These are phyloP conservation scores for Tachina fera DNA, from an alignment of 2,888 invertebrate genomes.

Conservation along the genomic window DNA sequence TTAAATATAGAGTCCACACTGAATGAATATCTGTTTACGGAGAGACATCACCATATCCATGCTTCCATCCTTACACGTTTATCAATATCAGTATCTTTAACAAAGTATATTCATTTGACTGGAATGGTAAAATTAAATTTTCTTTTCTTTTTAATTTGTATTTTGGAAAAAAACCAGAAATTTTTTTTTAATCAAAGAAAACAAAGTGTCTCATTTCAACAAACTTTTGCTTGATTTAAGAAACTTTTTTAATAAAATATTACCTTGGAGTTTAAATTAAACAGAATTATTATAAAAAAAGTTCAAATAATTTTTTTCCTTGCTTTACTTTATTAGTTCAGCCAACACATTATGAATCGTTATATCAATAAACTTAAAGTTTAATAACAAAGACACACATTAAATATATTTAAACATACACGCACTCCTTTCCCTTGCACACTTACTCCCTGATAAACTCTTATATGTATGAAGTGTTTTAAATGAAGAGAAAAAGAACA, in stretches of 20 bases:
- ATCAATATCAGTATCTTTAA: too few relatives aligned
- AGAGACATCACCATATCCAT: too few relatives aligned
- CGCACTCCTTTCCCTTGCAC: neutral
- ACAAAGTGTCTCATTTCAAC: neutral
- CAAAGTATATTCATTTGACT: too few relatives aligned
- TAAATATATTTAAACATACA: constrained; percentile 17
- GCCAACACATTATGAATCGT: constrained; percentile 62
- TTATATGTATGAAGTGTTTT: neutral
- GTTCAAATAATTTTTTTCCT: neutral
- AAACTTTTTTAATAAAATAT: constrained; percentile 33
- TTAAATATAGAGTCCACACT: too few relatives aligned
- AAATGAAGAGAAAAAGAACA: constrained; percentile 5
- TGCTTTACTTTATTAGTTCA: constrained; percentile 48
- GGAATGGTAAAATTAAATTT: too few relatives aligned
- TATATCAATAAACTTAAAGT: constrained; percentile 57
- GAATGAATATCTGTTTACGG: too few relatives aligned
- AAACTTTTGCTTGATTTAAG: neutral
- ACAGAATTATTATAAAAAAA: constrained; percentile 50
- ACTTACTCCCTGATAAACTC: neutral
- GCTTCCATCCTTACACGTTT: too few relatives aligned
- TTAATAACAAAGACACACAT: constrained; percentile 48
- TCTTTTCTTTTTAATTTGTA: too few relatives aligned
- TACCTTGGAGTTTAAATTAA: constrained; percentile 15
- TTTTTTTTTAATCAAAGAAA: neutral
- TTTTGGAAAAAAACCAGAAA: neutral